Conservation (phyloP, 2,113 vertebrate species). For the Leucopternis melanops region DNA sequence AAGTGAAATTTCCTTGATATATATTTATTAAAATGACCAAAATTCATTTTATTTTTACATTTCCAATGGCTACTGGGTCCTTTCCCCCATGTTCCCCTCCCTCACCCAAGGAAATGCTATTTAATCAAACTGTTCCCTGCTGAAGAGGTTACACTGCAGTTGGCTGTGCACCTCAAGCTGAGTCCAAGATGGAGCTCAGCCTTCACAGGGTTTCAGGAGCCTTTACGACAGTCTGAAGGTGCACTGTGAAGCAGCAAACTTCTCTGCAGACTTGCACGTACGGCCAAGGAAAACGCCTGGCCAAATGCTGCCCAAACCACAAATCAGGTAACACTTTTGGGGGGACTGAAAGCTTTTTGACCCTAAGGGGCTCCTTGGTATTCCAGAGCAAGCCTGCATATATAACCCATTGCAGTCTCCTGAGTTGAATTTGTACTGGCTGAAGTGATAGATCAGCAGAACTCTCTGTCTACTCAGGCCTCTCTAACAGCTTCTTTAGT, state of each 20-base stretch:
- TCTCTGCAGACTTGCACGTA: not conserved
- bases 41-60: conserved; percentile 67
- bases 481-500: not conserved
- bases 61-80: conserved; percentile 23
- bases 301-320: not conserved
- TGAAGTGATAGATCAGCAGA: not conserved
- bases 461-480: not conserved
- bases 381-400: not conserved
- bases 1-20: conserved; percentile 79
- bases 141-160: not conserved
- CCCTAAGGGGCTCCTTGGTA: not conserved
- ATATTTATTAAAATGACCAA: conserved; percentile 82
- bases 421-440: not conserved
- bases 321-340: not conserved
- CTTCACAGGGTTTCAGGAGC: not conserved
- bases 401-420: not conserved
- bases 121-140: not conserved
- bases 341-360: not conserved
- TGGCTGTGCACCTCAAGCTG: not conserved
- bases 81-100: not conserved
- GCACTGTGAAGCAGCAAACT: not conserved
- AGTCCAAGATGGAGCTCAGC: not conserved
- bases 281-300: not conserved
- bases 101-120: not conserved
- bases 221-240: not conserved